Base-by-base conservation (phyloP, 2,888 invertebrate species). In the Linyphia triangularis region DNA sequence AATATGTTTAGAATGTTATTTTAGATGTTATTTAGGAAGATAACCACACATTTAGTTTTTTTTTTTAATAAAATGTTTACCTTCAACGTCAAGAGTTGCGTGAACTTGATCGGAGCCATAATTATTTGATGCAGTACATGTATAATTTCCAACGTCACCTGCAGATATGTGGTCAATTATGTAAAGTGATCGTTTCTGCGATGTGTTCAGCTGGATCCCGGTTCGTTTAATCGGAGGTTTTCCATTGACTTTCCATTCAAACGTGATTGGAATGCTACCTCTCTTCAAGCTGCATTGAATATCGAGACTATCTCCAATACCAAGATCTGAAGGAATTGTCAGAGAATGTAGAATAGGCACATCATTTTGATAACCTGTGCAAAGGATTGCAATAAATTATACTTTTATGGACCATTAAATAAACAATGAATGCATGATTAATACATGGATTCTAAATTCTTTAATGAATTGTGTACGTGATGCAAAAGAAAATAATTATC, bases 121-220 rank as follows among this genome's bases (percentile, higher is more conserved):
- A 7, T 1, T 40, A 59, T 83, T 83, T 7, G 59, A 24, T 13
- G 43, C 85, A 22, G 28, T 63, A 37, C 89, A 89, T 4, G 89
- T 81, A 24, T 89, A 89, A 43, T 89, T 89, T 22, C 89, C 89
- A 28, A 89, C 77, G n/a, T 89, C 61, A 0, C 30, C 24, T 0
- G 81, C 57, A 19, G 85, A 69, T 33, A 85, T 69, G 7, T 22
- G 59, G 22, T 85, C 85, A 16, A 85, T 85, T 7, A 70, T 69
- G 22, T 85, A 85, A 16, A 40, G 28, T 13, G 77, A 77, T 1
- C 77, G 33, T 70, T 78, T 85, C 1, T 77, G 61, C 1, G 85
- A 77, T 59, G 69, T 69, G 19, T 78, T 85, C 10, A 85, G 67
- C 40, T 65, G 75, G 24, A 69, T 59, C 37, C 85, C 85, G 19